Evolutionary conservation across 2,797 vertebrate species (phyloP).

Genomic region (Rachycentron canadum): DNA sequence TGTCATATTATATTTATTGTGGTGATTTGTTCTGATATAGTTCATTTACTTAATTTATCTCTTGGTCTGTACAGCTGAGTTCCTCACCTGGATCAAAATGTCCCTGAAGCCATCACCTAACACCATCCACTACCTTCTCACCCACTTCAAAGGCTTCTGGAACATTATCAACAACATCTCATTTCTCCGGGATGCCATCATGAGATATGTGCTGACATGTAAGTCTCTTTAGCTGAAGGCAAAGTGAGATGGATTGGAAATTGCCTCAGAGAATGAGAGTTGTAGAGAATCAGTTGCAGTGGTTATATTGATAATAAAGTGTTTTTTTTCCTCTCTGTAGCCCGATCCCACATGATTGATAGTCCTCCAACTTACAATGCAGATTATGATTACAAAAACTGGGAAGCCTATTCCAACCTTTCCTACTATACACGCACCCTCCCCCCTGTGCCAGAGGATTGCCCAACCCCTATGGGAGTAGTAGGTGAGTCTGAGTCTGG

Average conservation of each 20-base stretch:
- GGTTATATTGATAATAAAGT: constrained; percentile 18
- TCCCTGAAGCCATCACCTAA: constrained; percentile 91
- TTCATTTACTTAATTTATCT: not conserved
- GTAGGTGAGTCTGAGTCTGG: constrained; percentile 86
- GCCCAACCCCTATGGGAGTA: constrained; percentile 97
- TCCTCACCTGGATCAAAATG: constrained; percentile 90
- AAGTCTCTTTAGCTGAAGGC: constrained; percentile 76
- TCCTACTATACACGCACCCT: constrained; percentile 95
- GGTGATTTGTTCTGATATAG: not conserved
- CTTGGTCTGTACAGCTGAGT: constrained; percentile 86
- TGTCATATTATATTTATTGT: accelerated
- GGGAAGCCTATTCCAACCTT: constrained; percentile 97
- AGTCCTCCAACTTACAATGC: constrained; percentile 96
- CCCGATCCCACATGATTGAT: constrained; percentile 94
- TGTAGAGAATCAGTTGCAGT: constrained; percentile 1
- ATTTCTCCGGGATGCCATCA: constrained; percentile 90
- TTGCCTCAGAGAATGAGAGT: no score
- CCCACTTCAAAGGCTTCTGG: constrained; percentile 95
- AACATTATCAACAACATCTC: constrained; percentile 93
- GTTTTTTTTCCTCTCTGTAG: constrained; percentile 74
- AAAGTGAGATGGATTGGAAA: constrained; percentile 19
- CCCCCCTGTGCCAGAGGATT: constrained; percentile 91
- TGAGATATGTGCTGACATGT: constrained; percentile 97
- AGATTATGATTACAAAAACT: constrained; percentile 93
- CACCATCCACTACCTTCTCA: constrained; percentile 94